Evolutionary conservation across 2,113 vertebrate species (phyloP).

Genomic region (Nerophis ophidion): DNA sequence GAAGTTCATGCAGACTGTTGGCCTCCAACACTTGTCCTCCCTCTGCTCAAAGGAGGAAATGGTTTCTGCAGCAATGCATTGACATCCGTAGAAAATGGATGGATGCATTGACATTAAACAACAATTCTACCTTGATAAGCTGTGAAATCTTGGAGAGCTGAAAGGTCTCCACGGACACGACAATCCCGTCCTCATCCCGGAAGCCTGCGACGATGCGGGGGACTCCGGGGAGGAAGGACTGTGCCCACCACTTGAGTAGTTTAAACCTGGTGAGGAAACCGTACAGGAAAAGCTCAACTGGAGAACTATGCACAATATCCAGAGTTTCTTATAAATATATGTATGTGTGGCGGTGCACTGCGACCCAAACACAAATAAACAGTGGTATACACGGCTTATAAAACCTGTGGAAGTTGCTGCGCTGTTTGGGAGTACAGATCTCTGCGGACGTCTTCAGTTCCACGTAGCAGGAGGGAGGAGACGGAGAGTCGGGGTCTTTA

Average conservation of each 20-base stretch:
- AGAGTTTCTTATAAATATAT: no score
- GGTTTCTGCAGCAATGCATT: background rate
- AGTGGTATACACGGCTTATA: no score
- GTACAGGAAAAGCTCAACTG: background rate
- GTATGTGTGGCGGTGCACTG: no score
- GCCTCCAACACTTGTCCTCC: slow-evolving; percentile 83
- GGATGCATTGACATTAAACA: no score
- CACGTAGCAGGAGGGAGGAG: slow-evolving; percentile 79
- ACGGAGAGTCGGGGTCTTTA: slow-evolving; percentile 56
- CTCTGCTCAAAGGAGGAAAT: slow-evolving; percentile 54
- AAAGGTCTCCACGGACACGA: slow-evolving; percentile 78
- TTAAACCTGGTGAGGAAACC: slow-evolving; percentile 74
- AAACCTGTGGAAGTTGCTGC: slow-evolving; percentile 83
- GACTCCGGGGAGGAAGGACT: slow-evolving; percentile 86
- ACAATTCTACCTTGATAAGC: slow-evolving; percentile 72
- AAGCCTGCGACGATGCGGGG: slow-evolving; percentile 83
- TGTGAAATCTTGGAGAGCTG: slow-evolving; percentile 81
- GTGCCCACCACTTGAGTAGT: slow-evolving; percentile 91
- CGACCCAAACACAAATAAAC: no score
- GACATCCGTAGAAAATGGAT: no score
- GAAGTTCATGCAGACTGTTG: slow-evolving; percentile 90
- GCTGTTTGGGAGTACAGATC: slow-evolving; percentile 80
- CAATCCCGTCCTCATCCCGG: slow-evolving; percentile 75
- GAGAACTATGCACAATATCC: background rate
- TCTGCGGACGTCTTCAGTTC: slow-evolving; percentile 88